These are phyloP conservation scores for Dicroscelio sp. DNA, from an alignment of 2,888 invertebrate genomes.

Conservation along the genomic window DNA sequence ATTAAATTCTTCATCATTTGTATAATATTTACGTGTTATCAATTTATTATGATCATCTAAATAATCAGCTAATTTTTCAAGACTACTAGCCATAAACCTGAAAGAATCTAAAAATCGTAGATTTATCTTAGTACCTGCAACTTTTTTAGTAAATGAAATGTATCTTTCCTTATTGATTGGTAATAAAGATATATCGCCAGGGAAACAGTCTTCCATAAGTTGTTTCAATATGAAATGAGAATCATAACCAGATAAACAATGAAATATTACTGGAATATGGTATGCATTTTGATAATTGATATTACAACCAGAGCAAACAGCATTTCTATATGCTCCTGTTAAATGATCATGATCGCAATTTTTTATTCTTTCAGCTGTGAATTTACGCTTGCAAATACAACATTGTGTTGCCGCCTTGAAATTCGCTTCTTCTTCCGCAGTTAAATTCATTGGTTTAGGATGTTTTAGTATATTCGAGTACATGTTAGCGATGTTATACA, in stretches of 20 bases:
- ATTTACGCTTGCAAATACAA: slow-evolving; percentile 54
- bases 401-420: slow-evolving; percentile 5
- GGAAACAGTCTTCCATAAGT: neutral
- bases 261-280: slow-evolving; percentile 43
- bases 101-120: slow-evolving; percentile 51
- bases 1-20: slow-evolving; percentile 29
- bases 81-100: slow-evolving; percentile 46
- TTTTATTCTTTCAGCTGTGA: neutral
- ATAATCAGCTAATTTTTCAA: slow-evolving; percentile 41
- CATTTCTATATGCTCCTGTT: neutral
- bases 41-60: neutral
- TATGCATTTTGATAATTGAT: slow-evolving; percentile 11
- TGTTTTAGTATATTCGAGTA: neutral
- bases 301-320: neutral
- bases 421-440: neutral
- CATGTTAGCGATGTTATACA: neutral
- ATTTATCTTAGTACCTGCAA: neutral
- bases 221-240: slow-evolving; percentile 37
- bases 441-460: slow-evolving; percentile 22
- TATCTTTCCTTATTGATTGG: slow-evolving; percentile 69
- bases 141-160: slow-evolving; percentile 25
- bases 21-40: slow-evolving; percentile 28
- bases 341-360: neutral
- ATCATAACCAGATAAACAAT: slow-evolving; percentile 43
- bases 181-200: neutral